Evolutionary conservation across 2,888 invertebrate genomes (phyloP), one percentile per base, ranked within the genome.

Genomic region (Lysandra coridon): DNA sequence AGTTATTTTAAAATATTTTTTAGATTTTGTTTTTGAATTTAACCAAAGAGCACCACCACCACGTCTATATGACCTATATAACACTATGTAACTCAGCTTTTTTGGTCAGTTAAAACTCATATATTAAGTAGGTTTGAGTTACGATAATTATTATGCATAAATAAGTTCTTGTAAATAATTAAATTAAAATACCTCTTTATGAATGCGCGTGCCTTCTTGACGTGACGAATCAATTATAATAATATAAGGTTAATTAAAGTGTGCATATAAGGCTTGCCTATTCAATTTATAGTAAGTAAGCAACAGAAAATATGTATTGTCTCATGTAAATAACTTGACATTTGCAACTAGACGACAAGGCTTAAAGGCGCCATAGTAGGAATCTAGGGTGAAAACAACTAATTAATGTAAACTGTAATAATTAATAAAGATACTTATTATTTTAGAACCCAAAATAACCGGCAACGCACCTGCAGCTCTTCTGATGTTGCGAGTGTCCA

Each of bases 191-290:
- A 74, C 7, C 14, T 33, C 33, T 40, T 14, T 17, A 73, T 73
- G 23, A 73, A 73, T 74, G 40, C 73, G 73, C 44, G 73, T 44
- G 73, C 73, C 73, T 49, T 53, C 53, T 53, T 78, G 73, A 73
- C 49, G 33, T 78, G 73, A 78, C 73, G 73, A 49, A 73, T 78
- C 69, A 78, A 73, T 78, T 33, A 33, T 37, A 53, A 37, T 37
- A 17, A 17, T 44, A 64, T 37, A 78, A 23, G n/a, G 40, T 69
- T 30, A 64, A 78, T 78, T 69, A 33, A 69, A 69, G 1, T 69
- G 5, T 69, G 4, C 69, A 69, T 69, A 69, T 69, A 69, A 33
- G 33, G 30, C 10, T 64, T 3, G 2, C 33, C 3, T 69, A 69
- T 69, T 64, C 23, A 33, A 14, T 33, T 30, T 33, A 69, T 33